These are phyloP conservation scores for Meliscaeva auricollis DNA, from an alignment of 2,888 invertebrate genomes.

Conservation along the genomic window DNA sequence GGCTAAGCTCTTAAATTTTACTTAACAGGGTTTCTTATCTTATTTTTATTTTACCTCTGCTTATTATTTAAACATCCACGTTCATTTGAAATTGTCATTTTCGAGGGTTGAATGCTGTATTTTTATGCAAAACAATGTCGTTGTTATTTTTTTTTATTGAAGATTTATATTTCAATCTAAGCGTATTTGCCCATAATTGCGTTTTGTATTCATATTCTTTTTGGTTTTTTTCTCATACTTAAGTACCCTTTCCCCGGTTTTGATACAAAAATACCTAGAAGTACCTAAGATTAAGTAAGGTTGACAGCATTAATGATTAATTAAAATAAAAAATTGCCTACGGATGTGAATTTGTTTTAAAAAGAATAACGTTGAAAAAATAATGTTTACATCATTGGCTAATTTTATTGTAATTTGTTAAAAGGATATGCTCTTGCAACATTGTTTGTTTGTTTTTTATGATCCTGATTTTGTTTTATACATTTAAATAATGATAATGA, in stretches of 20 bases:
- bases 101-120: background rate
- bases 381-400: background rate
- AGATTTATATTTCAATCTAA: background rate
- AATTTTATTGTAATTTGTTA: background rate
- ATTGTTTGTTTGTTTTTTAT: no score
- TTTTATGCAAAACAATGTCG: background rate
- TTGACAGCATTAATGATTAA: constrained; percentile 1
- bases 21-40: background rate
- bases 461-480: no score
- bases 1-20: constrained; percentile 12
- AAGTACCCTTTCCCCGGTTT: background rate
- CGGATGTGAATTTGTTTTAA: background rate
- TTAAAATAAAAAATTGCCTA: background rate
- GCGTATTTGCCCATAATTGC: background rate
- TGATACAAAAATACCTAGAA: background rate
- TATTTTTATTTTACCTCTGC: background rate
- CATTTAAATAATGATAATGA: no score
- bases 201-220: background rate
- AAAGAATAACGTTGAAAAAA: background rate
- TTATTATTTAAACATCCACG: background rate
- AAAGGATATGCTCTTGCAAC: no score
- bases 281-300: background rate
- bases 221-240: background rate
- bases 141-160: background rate
- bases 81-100: background rate